Conservation (phyloP, 2,797 vertebrate species). For the Sylvia borin region DNA sequence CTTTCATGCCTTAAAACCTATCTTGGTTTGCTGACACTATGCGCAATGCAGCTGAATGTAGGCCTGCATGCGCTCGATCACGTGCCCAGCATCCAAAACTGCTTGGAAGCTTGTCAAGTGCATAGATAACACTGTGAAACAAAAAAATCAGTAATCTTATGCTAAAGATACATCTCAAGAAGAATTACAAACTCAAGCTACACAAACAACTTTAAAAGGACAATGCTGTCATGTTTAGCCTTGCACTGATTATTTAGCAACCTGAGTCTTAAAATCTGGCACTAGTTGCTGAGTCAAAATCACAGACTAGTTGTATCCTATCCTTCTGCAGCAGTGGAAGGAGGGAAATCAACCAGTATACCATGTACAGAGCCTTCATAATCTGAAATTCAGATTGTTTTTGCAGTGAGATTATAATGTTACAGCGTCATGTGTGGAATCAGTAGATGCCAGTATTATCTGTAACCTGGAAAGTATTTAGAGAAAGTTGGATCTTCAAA, state of each 20-base stretch:
- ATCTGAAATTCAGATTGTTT: neutral
- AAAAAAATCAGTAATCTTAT: neutral
- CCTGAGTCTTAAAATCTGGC: neutral
- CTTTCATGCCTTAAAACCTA: neutral
- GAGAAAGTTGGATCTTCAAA: neutral
- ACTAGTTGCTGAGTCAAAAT: neutral
- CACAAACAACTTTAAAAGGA: neutral
- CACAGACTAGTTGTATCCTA: neutral
- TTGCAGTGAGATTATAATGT: neutral
- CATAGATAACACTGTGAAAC: neutral
- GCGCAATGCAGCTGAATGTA: neutral
- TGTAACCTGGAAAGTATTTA: neutral
- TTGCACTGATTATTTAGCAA: neutral
- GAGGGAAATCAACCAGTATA: neutral
- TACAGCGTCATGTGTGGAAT: neutral
- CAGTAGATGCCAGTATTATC: neutral
- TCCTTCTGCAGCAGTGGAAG: neutral
- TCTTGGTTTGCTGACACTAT: neutral
- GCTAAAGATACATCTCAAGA: neutral
- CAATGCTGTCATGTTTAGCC: neutral
- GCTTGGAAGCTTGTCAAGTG: neutral
- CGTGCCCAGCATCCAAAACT: neutral
- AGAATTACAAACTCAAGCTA: neutral
- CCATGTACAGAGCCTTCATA: too few species aligned
- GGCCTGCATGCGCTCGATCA: neutral